phyloP scores from a whole-genome alignment of 2,113 vertebrate species.

The Ciconia stormi region DNA sequence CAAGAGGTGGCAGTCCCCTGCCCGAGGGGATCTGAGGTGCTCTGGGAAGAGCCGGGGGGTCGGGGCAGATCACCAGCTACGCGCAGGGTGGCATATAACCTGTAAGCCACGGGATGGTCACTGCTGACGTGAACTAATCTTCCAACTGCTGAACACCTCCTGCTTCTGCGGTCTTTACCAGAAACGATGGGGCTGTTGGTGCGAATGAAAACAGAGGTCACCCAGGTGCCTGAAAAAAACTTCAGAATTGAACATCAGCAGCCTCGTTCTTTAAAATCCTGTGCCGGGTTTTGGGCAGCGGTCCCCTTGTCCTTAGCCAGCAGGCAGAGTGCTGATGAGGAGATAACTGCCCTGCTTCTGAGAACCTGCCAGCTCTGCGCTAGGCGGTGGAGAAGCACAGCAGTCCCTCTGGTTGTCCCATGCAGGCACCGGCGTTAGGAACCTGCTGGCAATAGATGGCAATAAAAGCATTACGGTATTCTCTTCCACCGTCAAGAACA shows the following conservation, averaged over 20 bases:
- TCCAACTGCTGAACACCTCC: not conserved
- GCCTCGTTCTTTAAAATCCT: not conserved
- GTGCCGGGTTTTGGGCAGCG: fast-evolving
- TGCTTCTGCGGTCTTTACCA: not conserved
- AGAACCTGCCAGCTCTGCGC: not conserved
- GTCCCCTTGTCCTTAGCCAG: not conserved
- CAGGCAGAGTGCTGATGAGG: not conserved
- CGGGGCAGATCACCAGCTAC: not conserved
- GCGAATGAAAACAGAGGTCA: not conserved
- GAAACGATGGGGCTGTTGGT: not conserved
- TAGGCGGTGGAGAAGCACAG: not conserved
- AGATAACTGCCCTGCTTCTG: not conserved
- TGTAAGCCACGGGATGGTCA: not conserved
- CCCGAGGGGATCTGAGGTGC: not conserved
- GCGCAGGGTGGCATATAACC: not conserved
- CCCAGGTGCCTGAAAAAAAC: not conserved
- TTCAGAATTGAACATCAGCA: not conserved
- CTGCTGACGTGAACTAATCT: not conserved
- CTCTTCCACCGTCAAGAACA: not conserved
- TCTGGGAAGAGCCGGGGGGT: not conserved
- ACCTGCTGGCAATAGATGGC: not conserved
- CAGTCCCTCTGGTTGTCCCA: not conserved
- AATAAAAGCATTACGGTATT: not conserved
- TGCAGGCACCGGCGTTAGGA: not conserved
- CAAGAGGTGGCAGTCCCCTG: not conserved